Evolutionary conservation across 2,888 invertebrate species (phyloP).

Genomic region (Hesperia comma): DNA sequence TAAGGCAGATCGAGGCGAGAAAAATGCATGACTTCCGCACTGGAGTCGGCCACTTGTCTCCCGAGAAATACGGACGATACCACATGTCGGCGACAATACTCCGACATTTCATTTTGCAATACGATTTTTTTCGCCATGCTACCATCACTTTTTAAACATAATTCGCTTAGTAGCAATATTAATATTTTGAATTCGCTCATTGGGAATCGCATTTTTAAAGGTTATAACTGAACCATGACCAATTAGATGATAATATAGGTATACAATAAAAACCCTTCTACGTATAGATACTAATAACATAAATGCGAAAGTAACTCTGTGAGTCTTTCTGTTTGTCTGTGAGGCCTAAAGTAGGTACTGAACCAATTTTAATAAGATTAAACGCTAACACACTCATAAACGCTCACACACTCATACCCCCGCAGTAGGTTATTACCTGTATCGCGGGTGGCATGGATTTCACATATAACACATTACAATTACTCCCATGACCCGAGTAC

Average conservation of each 20-base stretch:
- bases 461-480: too few species aligned
- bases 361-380: too few species aligned
- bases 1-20: slow-evolving; percentile 67
- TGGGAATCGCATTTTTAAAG: background rate
- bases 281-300: too few species aligned
- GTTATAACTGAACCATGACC: slow-evolving; percentile 12
- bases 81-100: slow-evolving; percentile 67
- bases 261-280: too few species aligned
- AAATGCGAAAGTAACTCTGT: too few species aligned
- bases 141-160: slow-evolving; percentile 4
- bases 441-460: too few species aligned
- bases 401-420: too few species aligned
- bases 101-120: slow-evolving; percentile 64
- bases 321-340: too few species aligned
- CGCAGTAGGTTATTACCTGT: too few species aligned
- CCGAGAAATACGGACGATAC: slow-evolving; percentile 73
- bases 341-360: too few species aligned
- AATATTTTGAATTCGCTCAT: slow-evolving; percentile 15
- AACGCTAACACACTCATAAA: too few species aligned
- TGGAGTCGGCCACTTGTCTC: slow-evolving; percentile 61
- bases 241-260: slow-evolving; percentile 1
- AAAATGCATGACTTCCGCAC: slow-evolving; percentile 66
- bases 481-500: too few species aligned
- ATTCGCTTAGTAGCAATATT: slow-evolving; percentile 8
- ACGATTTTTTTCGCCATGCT: slow-evolving; percentile 7